phyloP scores from a whole-genome alignment of 2,797 vertebrate species.

The Anisognathus igniventris region DNA sequence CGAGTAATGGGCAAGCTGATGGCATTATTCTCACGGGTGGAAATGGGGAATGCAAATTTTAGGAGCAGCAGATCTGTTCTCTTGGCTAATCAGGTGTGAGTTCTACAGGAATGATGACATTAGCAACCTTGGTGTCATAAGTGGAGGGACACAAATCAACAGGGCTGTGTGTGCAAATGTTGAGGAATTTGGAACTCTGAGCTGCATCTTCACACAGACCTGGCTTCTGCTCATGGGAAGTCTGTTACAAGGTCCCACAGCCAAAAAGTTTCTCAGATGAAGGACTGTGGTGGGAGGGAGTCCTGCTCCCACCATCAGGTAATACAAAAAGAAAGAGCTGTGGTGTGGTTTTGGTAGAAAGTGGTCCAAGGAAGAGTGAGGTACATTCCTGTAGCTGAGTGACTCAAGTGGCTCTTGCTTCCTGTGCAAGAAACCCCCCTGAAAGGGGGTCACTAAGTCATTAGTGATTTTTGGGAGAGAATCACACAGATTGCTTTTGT shows the following conservation, averaged over 20 bases:
- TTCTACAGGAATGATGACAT: slow-evolving; percentile 27
- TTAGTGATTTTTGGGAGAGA: background rate
- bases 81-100: background rate
- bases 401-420: background rate
- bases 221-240: background rate
- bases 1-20: background rate
- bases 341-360: background rate
- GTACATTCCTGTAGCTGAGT: background rate
- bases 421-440: background rate
- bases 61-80: slow-evolving; percentile 49
- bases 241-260: background rate
- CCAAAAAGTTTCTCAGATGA: background rate
- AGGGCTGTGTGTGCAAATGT: background rate
- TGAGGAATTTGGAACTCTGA: background rate
- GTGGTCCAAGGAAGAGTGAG: background rate
- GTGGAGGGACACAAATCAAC: slow-evolving; percentile 19
- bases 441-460: background rate
- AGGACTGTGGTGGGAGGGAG: background rate
- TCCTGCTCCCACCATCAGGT: background rate
- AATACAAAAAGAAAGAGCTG: background rate
- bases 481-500: background rate
- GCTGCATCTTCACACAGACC: background rate
- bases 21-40: slow-evolving; percentile 21
- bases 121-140: slow-evolving; percentile 1
- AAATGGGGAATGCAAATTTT: slow-evolving; percentile 52